Evolutionary conservation across 1,140 invertebrate genomes (phyloP), one percentile per base, ranked within the genome.

Genomic region (Manduca sexta): DNA sequence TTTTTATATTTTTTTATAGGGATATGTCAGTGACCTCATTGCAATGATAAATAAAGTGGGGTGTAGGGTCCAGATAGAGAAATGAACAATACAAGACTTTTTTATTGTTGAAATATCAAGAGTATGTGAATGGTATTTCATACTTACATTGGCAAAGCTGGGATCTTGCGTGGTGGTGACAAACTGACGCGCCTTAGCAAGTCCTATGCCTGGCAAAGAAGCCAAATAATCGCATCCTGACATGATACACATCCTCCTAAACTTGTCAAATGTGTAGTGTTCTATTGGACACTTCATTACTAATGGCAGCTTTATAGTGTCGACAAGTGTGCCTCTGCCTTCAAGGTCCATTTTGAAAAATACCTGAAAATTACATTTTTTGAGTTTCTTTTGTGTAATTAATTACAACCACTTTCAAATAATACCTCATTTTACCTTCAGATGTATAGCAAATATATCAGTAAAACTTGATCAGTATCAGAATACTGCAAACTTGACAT

Each of bases 161-260:
- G 79, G 65, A 52, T 89, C 88, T 55, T 88, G 89, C 12, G 92
- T 94, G 49, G 90, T 88, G 11, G 86, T 90, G 44, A 98, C 92
- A 70, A 99, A 97, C 80, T 97, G 97, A 49, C 90, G 91, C 3
- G 98, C 97, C 82, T 97, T 98, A 1, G 83, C 91, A 13, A 99
- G 74, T 0, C 98, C 98, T 56, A 99, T 95, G 2, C 98, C 97
- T n/a, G 93, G 94, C 14, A 99, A 69, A 1, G 95, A 98, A 5
- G 93, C 85, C 4, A 98, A 86, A 76, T 99, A 99, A 88, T 99
- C 98, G 89, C 98, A 99, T 3, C 98, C 98, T 12, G 96, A 97
- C 48, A 99, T 82, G 60, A 99, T 99, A 74, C 98, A 99, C 93
- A 98, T 97, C 52, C 95, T 88, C 30, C 95, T 89, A 72, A 99